These are phyloP conservation scores for Tenebrio molitor DNA, from an alignment of 1,140 invertebrate genomes.

Conservation along the genomic window DNA sequence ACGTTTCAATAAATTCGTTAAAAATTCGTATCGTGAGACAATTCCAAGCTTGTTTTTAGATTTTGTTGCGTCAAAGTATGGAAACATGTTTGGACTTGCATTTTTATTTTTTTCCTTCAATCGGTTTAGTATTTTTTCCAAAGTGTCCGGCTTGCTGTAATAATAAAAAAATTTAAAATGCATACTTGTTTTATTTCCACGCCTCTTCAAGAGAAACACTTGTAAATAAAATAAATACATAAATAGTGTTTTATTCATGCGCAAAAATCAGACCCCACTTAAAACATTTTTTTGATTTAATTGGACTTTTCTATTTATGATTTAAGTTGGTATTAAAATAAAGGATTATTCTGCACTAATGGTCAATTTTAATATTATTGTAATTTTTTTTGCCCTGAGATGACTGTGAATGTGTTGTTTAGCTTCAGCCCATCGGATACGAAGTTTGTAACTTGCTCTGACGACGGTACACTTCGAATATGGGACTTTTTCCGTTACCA, in stretches of 20 bases:
- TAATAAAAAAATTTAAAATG: constrained; percentile 52
- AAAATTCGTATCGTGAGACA: constrained; percentile 48
- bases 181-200: constrained; percentile 55
- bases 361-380: constrained; percentile 1
- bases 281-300: neutral
- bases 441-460: constrained; percentile 99
- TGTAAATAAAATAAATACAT: constrained; percentile 26
- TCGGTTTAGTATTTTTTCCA: constrained; percentile 41
- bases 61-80: constrained; percentile 47
- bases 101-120: constrained; percentile 63
- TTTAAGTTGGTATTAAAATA: neutral
- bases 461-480: constrained; percentile 97
- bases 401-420: constrained; percentile 63
- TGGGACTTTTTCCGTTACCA: constrained; percentile 99
- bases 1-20: constrained; percentile 63
- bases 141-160: constrained; percentile 9
- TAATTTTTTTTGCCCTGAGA: constrained; percentile 16
- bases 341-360: constrained; percentile 23
- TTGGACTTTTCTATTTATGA: neutral
- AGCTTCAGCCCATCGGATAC: constrained; percentile 99
- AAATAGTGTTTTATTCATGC: constrained; percentile 40
- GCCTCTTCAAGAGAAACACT: constrained; percentile 19
- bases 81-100: constrained; percentile 60
- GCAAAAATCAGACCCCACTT: constrained; percentile 23
- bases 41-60: constrained; percentile 61